These are phyloP conservation scores for Rhodophaea formosa DNA, from an alignment of 2,888 invertebrate genomes.

Conservation along the genomic window DNA sequence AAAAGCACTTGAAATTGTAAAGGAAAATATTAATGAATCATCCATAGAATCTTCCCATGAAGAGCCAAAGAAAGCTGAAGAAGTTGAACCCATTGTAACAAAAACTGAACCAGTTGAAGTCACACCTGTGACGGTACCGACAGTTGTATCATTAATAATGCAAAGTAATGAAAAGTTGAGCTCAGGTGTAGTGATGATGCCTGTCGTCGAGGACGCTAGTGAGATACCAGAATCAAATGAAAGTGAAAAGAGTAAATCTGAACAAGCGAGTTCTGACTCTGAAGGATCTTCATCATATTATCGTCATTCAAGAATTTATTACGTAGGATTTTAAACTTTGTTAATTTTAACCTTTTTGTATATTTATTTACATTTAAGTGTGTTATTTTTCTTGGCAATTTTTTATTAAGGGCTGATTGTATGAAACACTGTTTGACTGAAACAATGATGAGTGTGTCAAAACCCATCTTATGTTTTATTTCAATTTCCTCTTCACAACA, in stretches of 20 bases:
- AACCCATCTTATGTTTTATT: background rate
- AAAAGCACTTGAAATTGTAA: slow-evolving; percentile 22
- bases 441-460: slow-evolving; percentile 17
- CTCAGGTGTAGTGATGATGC: slow-evolving; percentile 20
- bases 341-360: slow-evolving; percentile 21
- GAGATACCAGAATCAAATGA: slow-evolving; percentile 28
- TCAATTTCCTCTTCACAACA: background rate
- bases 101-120: slow-evolving; percentile 38
- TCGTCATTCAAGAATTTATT: slow-evolving; percentile 62
- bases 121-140: slow-evolving; percentile 38
- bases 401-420: background rate
- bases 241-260: slow-evolving; percentile 33
- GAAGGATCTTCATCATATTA: slow-evolving; percentile 71
- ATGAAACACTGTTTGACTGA: slow-evolving; percentile 18
- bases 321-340: slow-evolving; percentile 46
- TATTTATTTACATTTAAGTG: slow-evolving; percentile 24
- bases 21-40: background rate
- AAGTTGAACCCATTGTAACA: slow-evolving; percentile 29
- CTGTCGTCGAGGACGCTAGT: slow-evolving; percentile 30
- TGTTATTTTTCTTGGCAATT: slow-evolving; percentile 4
- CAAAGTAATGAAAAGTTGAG: slow-evolving; percentile 24
- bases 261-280: slow-evolving; percentile 49
- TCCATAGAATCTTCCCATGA: slow-evolving; percentile 12
- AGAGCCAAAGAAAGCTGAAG: slow-evolving; percentile 25
- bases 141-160: slow-evolving; percentile 39